Conservation (phyloP, 2,113 vertebrate genomes). For the Neodontobutis hainanensis region DNA sequence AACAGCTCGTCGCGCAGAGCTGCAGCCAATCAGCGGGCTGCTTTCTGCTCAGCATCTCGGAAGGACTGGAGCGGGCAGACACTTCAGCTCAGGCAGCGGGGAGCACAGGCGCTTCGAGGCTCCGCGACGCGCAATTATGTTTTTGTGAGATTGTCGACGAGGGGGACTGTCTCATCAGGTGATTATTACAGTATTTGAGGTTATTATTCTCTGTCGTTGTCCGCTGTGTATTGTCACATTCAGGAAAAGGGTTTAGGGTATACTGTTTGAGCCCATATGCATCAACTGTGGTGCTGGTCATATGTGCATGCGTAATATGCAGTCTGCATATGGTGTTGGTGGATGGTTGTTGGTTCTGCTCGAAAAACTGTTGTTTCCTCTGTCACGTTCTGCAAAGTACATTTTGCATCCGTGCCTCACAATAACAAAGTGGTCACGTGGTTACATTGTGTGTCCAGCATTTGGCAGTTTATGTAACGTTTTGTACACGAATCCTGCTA, state of each 20-base stretch:
- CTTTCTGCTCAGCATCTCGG: constrained; percentile 71
- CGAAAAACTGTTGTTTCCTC: background rate
- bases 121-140: constrained; percentile 47
- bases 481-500: constrained; percentile 32
- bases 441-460: constrained; percentile 45
- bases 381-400: background rate
- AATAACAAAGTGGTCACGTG: constrained; percentile 78
- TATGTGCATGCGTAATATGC: background rate
- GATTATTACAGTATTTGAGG: constrained; percentile 14
- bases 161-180: constrained; percentile 56
- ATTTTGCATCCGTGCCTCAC: constrained; percentile 29
- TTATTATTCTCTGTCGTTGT: background rate
- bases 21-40: constrained; percentile 74
- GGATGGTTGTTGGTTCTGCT: background rate
- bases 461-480: constrained; percentile 75
- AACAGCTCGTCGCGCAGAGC: constrained; percentile 19
- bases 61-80: constrained; percentile 30
- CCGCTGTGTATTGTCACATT: constrained; percentile 5
- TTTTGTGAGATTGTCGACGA: constrained; percentile 51
- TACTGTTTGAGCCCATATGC: background rate
- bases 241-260: background rate
- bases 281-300: constrained; percentile 1
- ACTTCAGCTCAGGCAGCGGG: constrained; percentile 42
- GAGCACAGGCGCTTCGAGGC: constrained; percentile 35
- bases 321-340: background rate